phyloP scores from a whole-genome alignment of 1,140 invertebrate genomes.

The Drosophila kikkawai region DNA sequence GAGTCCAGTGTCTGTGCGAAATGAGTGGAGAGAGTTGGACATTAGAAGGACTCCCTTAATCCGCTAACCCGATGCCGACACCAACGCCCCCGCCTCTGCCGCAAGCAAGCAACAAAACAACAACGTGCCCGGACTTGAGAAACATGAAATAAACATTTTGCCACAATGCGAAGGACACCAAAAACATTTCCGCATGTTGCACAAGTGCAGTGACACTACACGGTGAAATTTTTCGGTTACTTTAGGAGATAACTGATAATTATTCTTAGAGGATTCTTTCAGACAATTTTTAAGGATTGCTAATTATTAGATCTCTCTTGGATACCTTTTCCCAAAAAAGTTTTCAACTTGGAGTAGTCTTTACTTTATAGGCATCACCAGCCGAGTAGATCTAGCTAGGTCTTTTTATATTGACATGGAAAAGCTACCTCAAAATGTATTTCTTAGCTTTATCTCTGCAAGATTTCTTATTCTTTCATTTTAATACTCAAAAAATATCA shows the following conservation, averaged over 20 bases:
- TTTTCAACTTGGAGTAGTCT: neutral
- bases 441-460: neutral
- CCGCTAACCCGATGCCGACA: neutral
- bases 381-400: too few relatives aligned
- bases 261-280: too few relatives aligned
- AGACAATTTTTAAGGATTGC: neutral
- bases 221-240: neutral
- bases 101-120: constrained; percentile 38
- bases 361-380: too few relatives aligned
- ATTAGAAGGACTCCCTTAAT: neutral
- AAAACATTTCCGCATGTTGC: constrained; percentile 65
- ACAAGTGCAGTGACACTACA: constrained; percentile 30
- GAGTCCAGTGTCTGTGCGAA: constrained; percentile 57
- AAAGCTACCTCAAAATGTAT: neutral
- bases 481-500: neutral
- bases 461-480: neutral
- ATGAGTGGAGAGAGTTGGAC: constrained; percentile 50
- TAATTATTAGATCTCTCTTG: neutral
- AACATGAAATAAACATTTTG: constrained; percentile 83
- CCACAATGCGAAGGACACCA: constrained; percentile 48
- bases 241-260: too few relatives aligned
- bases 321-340: neutral
- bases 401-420: neutral
- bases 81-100: neutral
- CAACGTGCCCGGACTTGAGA: constrained; percentile 70